A percentile compares a stretch with the other conserved stretches of the same genome.
Evolutionary conservation across 2,113 vertebrate species (phyloP).

Genomic region (Seriola dumerili): DNA sequence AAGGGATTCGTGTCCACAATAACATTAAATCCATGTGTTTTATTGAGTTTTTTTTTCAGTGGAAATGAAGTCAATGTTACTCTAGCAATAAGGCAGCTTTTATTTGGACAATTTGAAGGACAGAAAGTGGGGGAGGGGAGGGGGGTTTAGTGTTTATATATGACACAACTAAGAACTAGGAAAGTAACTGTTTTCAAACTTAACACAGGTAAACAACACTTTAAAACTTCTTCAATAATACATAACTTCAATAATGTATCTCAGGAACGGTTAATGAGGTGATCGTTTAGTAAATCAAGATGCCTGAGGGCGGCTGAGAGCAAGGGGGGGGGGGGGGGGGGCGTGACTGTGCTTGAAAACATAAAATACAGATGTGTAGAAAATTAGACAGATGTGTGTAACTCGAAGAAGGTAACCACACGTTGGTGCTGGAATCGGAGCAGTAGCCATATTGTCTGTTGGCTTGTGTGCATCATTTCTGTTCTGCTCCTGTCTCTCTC

Average conservation of each 20-base stretch:
- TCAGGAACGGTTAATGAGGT: constrained; percentile 42
- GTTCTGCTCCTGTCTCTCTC: neutral
- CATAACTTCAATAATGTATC: constrained; percentile 18
- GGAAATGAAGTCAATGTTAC: constrained; percentile 33
- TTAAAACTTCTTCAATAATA: neutral
- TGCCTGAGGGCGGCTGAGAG: neutral
- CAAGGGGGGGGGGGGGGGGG: neutral
- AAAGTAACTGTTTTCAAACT: constrained; percentile 3
- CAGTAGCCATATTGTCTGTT: constrained; percentile 63
- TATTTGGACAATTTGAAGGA: constrained; percentile 35
- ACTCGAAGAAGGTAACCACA: neutral
- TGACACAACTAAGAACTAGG: constrained; percentile 4
- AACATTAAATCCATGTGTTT: neutral
- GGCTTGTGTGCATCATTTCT: constrained; percentile 13
- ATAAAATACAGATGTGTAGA: neutral
- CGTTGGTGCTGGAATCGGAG: constrained; percentile 36
- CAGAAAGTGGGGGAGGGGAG: neutral
- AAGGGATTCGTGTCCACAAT: neutral
- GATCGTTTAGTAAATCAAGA: neutral
- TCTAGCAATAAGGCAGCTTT: constrained; percentile 72
- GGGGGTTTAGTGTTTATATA: constrained; percentile 6
- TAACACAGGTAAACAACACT: constrained; percentile 7
- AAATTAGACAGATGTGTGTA: neutral
- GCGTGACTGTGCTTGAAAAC: constrained; percentile 4
- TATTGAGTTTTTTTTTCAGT: constrained; percentile 14